Base-by-base conservation (phyloP, 2,797 vertebrate species). In the Cossypha dichroa region DNA sequence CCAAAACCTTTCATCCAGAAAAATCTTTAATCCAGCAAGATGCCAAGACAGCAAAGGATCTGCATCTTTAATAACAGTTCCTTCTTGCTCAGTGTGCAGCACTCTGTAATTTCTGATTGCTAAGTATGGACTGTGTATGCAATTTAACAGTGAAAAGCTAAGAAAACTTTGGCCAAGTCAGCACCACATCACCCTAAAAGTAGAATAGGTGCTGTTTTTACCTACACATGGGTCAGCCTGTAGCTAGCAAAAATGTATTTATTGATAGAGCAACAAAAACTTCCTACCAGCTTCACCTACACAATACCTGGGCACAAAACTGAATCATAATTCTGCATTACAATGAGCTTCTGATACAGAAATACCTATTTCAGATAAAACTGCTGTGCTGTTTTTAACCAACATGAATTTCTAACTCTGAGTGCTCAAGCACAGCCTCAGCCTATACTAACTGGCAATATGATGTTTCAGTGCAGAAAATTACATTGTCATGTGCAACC, bases 191-290 rank as follows among this genome's bases (percentile, higher is more conserved):
- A 72, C 20, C 36, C 19, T 33, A 36, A 31, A 78, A 81, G 18
- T 9, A 56, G 28, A 72, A 17, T 6, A n/a, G 26, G 5, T 26
- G 15, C 5, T 33, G 20, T 1, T 70, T 93, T 75, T 60, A 38
- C 22, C 33, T 33, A 28, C 12, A 36, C 7, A 4, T 2, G 3
- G 5, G 2, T 31, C 51, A 68, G 9, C 0, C 1, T 40, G 28
- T 52, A 66, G 54, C 21, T 66, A 63, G 76, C 8, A 38, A 41
- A 78, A 83, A 88, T 25, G 22, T 8, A 66, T 55, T 88, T 86
- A 9, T 11, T 36, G 33, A 52, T 0, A 59, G 45, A 28, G 31
- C 34, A 87, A 26, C 18, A 10, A 62, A 22, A 58, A 33, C 10
- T 22, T 84, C 34, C 49, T 45, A 80, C 11, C 31, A 62, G 25